Conservation (phyloP, 2,113 vertebrate species). For the Mustela lutreola region DNA sequence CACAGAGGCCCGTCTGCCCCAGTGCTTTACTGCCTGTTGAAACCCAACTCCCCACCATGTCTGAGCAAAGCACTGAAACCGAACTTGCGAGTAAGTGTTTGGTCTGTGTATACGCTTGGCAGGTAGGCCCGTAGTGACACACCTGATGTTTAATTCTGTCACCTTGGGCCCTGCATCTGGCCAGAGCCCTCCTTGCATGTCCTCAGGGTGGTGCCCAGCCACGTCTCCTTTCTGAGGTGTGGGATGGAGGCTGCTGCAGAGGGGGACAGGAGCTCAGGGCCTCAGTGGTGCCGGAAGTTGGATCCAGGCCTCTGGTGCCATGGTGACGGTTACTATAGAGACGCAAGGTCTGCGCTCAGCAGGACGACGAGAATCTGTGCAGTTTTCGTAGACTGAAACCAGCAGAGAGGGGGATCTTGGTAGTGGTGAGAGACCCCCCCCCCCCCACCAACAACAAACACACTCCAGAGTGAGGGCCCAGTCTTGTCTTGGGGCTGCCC, state of each 20-base stretch:
- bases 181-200: not conserved
- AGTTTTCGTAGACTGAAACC: slow-evolving; percentile 39
- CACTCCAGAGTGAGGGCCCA: not conserved
- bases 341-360: slow-evolving; percentile 60
- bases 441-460: fast-evolving
- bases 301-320: slow-evolving; percentile 73
- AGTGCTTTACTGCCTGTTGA: not conserved
- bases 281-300: slow-evolving; percentile 60
- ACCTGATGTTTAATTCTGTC: not conserved
- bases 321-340: slow-evolving; percentile 80
- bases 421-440: not conserved
- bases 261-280: not conserved
- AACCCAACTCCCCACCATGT: not conserved
- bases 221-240: not conserved
- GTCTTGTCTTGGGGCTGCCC: not conserved
- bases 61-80: not conserved
- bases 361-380: slow-evolving; percentile 18
- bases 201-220: not conserved
- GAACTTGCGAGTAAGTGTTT: not conserved
- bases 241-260: not conserved
- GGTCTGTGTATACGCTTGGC: not conserved
- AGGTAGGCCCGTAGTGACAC: not conserved
- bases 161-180: not conserved
- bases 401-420: not conserved
- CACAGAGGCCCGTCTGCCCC: fast-evolving